Evolutionary conservation across 2,888 invertebrate genomes (phyloP).

Genomic region (Orchesella flavescens): DNA sequence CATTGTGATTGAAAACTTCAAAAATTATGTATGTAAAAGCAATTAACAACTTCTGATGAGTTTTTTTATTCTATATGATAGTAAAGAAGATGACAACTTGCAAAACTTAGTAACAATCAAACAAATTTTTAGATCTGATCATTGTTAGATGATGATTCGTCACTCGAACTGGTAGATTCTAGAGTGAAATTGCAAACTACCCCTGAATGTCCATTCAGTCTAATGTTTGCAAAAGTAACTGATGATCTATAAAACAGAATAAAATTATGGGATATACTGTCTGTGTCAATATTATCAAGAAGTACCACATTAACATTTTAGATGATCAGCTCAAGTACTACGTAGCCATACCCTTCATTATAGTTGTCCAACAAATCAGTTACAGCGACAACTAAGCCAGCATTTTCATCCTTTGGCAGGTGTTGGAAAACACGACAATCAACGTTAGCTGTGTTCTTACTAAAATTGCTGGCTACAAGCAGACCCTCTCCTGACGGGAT

Average conservation of each 20-base stretch:
- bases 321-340: no score
- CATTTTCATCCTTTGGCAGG: constrained; percentile 1
- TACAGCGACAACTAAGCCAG: constrained; percentile 24
- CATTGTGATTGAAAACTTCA: background rate
- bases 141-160: no score
- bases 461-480: constrained; percentile 47
- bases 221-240: background rate
- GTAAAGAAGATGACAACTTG: no score
- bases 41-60: no score
- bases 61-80: no score
- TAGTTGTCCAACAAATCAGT: constrained; percentile 21
- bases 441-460: constrained; percentile 14
- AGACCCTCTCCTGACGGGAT: constrained; percentile 35
- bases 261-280: no score
- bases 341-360: constrained; percentile 40
- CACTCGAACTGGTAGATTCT: no score
- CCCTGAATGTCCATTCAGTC: constrained; percentile 16
- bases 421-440: constrained; percentile 32
- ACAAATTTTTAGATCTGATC: no score
- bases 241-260: no score
- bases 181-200: constrained; percentile 15
- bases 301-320: no score
- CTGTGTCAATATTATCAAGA: no score
- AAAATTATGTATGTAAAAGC: background rate
- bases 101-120: no score